Conservation (phyloP, 2,113 vertebrate species). For the Cervus canadensis region DNA sequence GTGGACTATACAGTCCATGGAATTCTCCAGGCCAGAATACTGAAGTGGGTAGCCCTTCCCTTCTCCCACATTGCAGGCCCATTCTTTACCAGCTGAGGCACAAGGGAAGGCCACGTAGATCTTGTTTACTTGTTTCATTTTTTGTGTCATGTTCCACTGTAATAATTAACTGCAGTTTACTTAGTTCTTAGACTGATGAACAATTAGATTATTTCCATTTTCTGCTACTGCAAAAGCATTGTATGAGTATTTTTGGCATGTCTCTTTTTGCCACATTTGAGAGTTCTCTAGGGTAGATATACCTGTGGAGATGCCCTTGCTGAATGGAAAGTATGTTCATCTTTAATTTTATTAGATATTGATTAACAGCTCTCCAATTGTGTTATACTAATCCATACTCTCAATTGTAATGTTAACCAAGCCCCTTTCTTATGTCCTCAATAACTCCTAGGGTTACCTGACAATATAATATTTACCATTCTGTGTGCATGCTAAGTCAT, state of each 20-base stretch:
- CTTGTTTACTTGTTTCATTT: not conserved
- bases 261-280: not conserved
- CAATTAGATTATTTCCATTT: not conserved
- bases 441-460: not conserved
- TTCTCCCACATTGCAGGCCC: accelerated
- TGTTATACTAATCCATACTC: not conserved
- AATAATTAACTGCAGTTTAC: not conserved
- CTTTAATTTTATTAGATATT: not conserved
- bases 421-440: not conserved
- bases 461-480: not conserved
- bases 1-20: not conserved
- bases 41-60: not conserved
- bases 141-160: not conserved
- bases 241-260: not conserved
- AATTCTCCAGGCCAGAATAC: not conserved
- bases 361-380: not conserved
- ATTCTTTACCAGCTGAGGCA: not conserved
- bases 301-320: not conserved
- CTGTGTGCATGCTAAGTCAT: not conserved
- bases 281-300: not conserved
- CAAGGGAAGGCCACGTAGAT: not conserved
- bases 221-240: not conserved
- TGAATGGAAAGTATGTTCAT: not conserved
- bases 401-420: not conserved
- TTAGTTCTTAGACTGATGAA: not conserved